Evolutionary conservation across 2,113 vertebrate genomes (phyloP).

Genomic region (Cryptotis parvus): DNA sequence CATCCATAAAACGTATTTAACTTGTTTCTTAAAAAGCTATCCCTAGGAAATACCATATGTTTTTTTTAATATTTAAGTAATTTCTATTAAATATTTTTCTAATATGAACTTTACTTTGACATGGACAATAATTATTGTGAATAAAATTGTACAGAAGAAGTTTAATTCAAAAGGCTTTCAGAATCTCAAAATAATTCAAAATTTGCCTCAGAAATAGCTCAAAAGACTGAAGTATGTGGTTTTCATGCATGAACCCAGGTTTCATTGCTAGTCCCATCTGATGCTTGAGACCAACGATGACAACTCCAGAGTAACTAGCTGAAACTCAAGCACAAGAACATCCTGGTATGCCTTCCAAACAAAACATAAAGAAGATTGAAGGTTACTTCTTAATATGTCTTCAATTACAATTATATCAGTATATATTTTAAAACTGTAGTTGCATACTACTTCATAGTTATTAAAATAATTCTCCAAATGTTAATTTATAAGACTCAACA

Average conservation of each 20-base stretch:
- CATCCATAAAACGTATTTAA: too few species aligned
- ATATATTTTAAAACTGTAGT: neutral
- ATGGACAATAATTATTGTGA: neutral
- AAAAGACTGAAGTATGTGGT: too few species aligned
- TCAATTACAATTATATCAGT: neutral
- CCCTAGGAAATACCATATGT: neutral
- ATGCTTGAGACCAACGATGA: too few species aligned
- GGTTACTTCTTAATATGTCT: neutral
- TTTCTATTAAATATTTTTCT: neutral
- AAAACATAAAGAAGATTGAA: neutral
- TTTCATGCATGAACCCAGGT: too few species aligned
- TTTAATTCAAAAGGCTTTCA: neutral
- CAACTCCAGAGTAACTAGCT: too few species aligned
- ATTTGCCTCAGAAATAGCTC: neutral
- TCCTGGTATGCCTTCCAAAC: neutral
- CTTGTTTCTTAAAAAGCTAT: neutral
- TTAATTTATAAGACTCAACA: slow-evolving; percentile 18
- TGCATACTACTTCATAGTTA: too few species aligned
- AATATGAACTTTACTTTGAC: neutral
- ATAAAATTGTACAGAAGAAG: neutral
- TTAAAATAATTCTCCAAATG: neutral
- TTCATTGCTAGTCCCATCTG: too few species aligned
- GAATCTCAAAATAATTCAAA: too few species aligned
- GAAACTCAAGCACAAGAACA: too few species aligned
- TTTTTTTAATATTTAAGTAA: too few species aligned